Percentiles rank a stretch among this genome's conserved stretches.
These are phyloP conservation scores for Oscheius sp. DNA, from an alignment of 1,140 invertebrate species.

Conservation along the genomic window DNA sequence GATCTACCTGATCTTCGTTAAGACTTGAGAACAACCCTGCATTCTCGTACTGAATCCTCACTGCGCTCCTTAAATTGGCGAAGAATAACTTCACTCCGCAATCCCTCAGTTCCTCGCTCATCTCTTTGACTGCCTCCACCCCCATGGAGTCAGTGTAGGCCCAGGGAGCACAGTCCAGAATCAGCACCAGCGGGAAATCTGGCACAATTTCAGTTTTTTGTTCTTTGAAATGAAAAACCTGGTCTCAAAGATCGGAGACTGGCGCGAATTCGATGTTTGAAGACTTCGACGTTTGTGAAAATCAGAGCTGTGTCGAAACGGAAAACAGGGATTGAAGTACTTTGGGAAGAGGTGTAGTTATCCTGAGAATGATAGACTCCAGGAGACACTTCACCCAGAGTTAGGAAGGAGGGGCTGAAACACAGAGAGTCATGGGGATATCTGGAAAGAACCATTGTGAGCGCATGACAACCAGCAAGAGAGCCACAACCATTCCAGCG, in stretches of 20 bases:
- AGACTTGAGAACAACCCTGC: not conserved
- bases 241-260: not conserved
- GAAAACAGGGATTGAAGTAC: conserved; percentile 16
- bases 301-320: conserved; percentile 24
- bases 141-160: conserved; percentile 32
- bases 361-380: not conserved
- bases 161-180: conserved; percentile 36
- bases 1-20: not conserved
- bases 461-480: conserved; percentile 2
- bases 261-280: conserved; percentile 2
- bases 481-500: conserved; percentile 4
- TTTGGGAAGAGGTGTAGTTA: not conserved
- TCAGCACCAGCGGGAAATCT: conserved; percentile 5
- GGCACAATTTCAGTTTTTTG: not conserved
- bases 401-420: conserved; percentile 3
- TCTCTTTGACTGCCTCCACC: conserved; percentile 11
- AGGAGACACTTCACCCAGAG: not conserved
- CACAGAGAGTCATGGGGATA: not conserved
- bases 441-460: not conserved
- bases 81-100: not conserved
- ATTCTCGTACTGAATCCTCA: conserved; percentile 10
- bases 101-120: conserved; percentile 10
- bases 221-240: not conserved
- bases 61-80: conserved; percentile 24
- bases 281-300: conserved; percentile 18